Evolutionary conservation across 2,888 invertebrate genomes (phyloP), one percentile per base, ranked within the genome.

Genomic region (Patella ulyssiponensis): DNA sequence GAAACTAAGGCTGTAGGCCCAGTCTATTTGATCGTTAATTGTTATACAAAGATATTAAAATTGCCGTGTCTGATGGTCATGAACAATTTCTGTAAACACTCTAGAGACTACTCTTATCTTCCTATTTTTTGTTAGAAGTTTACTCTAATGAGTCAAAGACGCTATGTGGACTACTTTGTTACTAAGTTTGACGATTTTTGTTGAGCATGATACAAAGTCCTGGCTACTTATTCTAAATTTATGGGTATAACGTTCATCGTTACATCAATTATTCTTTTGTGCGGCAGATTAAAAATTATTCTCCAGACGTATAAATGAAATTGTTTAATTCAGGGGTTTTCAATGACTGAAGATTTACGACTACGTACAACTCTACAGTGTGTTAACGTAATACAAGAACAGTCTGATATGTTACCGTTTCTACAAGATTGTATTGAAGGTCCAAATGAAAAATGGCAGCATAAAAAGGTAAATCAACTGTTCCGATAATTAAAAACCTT

Each of bases 391-490:
- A 83, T 86, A 69, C 58, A 75, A 27, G 78, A 79, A 17, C 74
- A 72, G 20, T 71, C 44, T 56, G 77, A 75, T 52, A 69, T 77
- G 33, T 73, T 85, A 23, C 87, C 86, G 0, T 75, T 82, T 44
- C 82, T 88, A 53, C 84, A 86, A 71, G 86, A 86, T 77, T 87
- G 88, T 69, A 82, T 86, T 11, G 84, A 85, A 33, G 86, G 85
- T 15, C 83, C 84, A 9, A 76, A 64, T 52, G 85, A 87, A 44
- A 86, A 81, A 54, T 87, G 87, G 87, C 76, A 78, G 9, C 85
- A 86, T 74, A 80, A 74, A 76, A 83, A 82, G 82, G 86, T 86
- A n/a, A n/a, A n/a, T n/a, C n/a, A n/a, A n/a, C n/a, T n/a, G n/a
- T n/a, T n/a, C 27, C 27, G 27, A 27, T 27, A 27, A 27, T 27